phyloP scores from a whole-genome alignment of 2,888 invertebrate genomes.

The Cremastinae sp. region DNA sequence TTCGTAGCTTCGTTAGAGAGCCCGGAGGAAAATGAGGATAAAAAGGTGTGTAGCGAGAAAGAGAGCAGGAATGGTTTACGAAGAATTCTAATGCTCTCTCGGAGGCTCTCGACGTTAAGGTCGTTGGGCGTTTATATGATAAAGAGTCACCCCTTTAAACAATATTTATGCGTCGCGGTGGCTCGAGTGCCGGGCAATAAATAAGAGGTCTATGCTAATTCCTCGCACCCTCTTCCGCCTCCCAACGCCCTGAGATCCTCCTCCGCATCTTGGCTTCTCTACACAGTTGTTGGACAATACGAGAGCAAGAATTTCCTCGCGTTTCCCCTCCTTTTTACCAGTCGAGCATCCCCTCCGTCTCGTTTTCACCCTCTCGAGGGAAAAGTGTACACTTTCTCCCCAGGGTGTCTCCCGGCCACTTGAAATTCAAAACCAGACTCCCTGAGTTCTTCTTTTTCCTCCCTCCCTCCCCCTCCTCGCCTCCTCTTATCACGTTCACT shows the following conservation, averaged over 20 bases:
- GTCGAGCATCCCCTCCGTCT: conserved; percentile 55
- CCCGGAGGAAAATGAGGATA: conserved; percentile 58
- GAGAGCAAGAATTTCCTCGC: conserved; percentile 47
- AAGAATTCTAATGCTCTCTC: conserved; percentile 73
- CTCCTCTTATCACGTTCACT: conserved; percentile 43
- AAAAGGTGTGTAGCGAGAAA: conserved; percentile 14
- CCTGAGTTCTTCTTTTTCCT: conserved; percentile 23
- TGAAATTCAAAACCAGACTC: conserved; percentile 56
- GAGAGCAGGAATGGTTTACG: conserved; percentile 43
- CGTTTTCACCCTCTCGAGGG: conserved; percentile 36
- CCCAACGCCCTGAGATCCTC: conserved; percentile 42
- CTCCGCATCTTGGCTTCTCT: conserved; percentile 43
- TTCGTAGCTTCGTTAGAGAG: conserved; percentile 1
- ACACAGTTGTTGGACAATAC: conserved; percentile 41
- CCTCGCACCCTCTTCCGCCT: conserved; percentile 47
- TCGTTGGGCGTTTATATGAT: conserved; percentile 73
- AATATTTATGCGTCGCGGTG: conserved; percentile 73
- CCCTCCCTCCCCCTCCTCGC: conserved; percentile 23
- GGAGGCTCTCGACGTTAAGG: conserved; percentile 62
- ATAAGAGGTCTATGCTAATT: conserved; percentile 72
- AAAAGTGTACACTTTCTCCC: conserved; percentile 57
- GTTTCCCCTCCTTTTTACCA: conserved; percentile 44
- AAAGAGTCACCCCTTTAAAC: conserved; percentile 74
- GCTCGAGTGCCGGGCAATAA: conserved; percentile 68
- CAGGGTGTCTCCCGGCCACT: conserved; percentile 54